Evolutionary conservation across 2,888 invertebrate species (phyloP), one percentile per base, ranked within the genome.

Genomic region (Taphrorychus bicolor): DNA sequence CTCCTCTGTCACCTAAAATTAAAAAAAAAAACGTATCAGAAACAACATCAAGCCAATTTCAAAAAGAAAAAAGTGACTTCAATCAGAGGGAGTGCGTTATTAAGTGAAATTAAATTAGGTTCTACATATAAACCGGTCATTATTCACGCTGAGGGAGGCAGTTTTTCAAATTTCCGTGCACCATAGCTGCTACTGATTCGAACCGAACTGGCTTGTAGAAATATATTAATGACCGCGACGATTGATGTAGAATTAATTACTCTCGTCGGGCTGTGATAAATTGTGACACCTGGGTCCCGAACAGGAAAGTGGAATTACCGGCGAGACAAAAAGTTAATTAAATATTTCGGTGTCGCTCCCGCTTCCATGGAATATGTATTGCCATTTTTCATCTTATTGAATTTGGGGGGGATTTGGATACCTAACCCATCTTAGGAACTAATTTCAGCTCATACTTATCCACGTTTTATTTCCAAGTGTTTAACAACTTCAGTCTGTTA

Each of bases 1-100:
- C 72, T 69, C 70, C 70, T 71, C 68, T 63, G 71, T 68, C 70
- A 71, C 72, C 73, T 73, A 69, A 67, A 73, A 73, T 67, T 70
- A 72, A 72, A 7, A 18, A 17, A 23, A 4, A 54, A 9, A 54
- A 24, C 54, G 14, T 32, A 32, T 45, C 18, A 45, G 45, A 3
- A 32, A 32, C 3, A 9, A 9, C 1, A 32, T 3, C 3, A 3
- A 32, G n/a, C 3, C 2, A 32, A 7, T 1, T 1, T 32, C 32
- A 32, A 32, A 32, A 32, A n/a, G n/a, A n/a, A n/a, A n/a, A n/a
- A n/a, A n/a, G n/a, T n/a, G n/a, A n/a, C n/a, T n/a, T n/a, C n/a
- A n/a, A n/a, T n/a, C n/a, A n/a, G n/a, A n/a, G n/a, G n/a, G n/a
- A n/a, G n/a, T 32, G 11, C 32, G 32, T 32, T n/a, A 45, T 32